Conservation (phyloP, 2,113 vertebrate genomes). For the Lamprologus tigripictilis region DNA sequence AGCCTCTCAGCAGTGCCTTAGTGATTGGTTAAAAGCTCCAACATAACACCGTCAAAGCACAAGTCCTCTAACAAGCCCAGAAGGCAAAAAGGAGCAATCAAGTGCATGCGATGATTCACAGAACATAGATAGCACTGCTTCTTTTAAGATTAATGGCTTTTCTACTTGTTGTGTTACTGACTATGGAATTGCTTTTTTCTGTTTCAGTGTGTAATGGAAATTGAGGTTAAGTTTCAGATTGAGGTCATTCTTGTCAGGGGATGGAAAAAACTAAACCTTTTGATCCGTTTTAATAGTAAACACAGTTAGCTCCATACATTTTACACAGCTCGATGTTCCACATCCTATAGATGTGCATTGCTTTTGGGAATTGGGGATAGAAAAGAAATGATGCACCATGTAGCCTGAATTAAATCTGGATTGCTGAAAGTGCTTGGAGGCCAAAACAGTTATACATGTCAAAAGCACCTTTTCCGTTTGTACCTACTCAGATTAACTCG, state of each 20-base stretch:
- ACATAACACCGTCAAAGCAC: not conserved
- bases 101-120: not conserved
- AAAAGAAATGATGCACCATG: not conserved
- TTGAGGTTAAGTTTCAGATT: not conserved
- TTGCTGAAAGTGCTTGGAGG: not conserved
- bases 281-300: not conserved
- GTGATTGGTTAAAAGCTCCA: not conserved
- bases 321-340: not conserved
- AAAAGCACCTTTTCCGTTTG: not conserved
- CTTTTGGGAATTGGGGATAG: not conserved
- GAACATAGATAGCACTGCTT: not conserved
- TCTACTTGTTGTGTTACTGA: not conserved
- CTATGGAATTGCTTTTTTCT: constrained; percentile 3
- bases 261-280: not conserved
- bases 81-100: constrained; percentile 7
- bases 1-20: not conserved
- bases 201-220: not conserved
- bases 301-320: not conserved
- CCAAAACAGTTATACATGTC: not conserved
- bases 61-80: not conserved
- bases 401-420: not conserved
- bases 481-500: not conserved
- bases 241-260: not conserved
- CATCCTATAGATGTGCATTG: not conserved
- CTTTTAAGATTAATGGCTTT: constrained; percentile 2